Evolutionary conservation across 2,797 vertebrate species (phyloP), one percentile per base, ranked within the genome.

Genomic region (Rhabdomys pumilio): DNA sequence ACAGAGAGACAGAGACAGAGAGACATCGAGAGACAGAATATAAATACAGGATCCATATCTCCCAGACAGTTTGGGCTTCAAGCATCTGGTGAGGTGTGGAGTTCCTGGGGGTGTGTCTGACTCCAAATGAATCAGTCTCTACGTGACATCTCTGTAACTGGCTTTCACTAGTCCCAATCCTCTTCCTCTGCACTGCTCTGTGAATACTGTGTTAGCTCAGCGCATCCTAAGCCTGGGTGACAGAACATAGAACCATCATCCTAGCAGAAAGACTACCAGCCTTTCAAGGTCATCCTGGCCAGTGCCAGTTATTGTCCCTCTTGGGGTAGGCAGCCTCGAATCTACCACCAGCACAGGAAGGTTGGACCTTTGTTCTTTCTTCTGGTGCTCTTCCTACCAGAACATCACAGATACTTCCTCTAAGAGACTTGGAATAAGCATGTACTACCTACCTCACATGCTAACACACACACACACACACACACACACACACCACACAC

Each of bases 401-500:
- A 81, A 38, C 4, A 59, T 6, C 83, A 59, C 2, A 4, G n/a
- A 90, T 9, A 22, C 65, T 57, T 55, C 44, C 44, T 41, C 38
- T 4, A 10, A 72, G 38, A 81, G 13, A 19, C 67, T 31, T 61
- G 0, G 0, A 3, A 9, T 34, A 5, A 12, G 7, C 0, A 12
- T 6, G 1, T 4, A 7, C 34, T 0, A 26, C 12, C 8, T n/a
- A 50, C 50, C 67, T 44, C 22, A 0, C 50, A 1, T 24, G 34
- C 34, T 26, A 38, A 38, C 38, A 38, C 38, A 38, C 38, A 38
- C 38, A 38, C 38, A 38, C 38, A 38, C 38, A 38, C 38, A 38
- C 38, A 38, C 38, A 38, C 38, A 38, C 38, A 38, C 38, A 38
- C 38, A 38, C n/a, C 38, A 38, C 38, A 38, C 38, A 38, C 38